phyloP scores from a whole-genome alignment of 2,888 invertebrate species.

The Thera obeliscata region DNA sequence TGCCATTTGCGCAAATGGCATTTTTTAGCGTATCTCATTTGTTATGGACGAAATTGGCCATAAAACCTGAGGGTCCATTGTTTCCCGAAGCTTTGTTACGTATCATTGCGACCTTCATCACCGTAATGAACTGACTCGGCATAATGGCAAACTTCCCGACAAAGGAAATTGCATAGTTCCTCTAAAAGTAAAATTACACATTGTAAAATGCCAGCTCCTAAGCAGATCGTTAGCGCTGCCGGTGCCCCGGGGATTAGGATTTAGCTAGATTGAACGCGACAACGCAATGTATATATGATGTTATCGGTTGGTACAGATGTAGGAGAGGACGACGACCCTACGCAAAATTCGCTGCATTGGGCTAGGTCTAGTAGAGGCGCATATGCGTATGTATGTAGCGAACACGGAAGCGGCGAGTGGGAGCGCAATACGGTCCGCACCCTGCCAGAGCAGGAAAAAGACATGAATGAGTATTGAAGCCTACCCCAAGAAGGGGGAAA shows the following conservation, averaged over 20 bases:
- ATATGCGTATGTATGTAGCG: slow-evolving; percentile 80
- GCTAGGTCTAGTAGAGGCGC: slow-evolving; percentile 83
- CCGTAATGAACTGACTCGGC: slow-evolving; percentile 43
- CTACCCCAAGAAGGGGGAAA: slow-evolving; percentile 83
- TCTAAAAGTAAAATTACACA: slow-evolving; percentile 59
- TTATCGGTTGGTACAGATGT: slow-evolving; percentile 59
- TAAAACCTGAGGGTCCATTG: slow-evolving; percentile 59
- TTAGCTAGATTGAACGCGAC: slow-evolving; percentile 58
- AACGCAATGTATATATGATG: slow-evolving; percentile 45
- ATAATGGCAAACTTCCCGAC: slow-evolving; percentile 55
- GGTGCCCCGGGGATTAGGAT: slow-evolving; percentile 51
- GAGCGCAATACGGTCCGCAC: slow-evolving; percentile 66
- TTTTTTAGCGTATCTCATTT: slow-evolving; percentile 63
- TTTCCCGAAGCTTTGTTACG: slow-evolving; percentile 51
- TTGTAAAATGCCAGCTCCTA: slow-evolving; percentile 45
- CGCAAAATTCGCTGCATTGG: slow-evolving; percentile 85
- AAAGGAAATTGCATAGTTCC: slow-evolving; percentile 61
- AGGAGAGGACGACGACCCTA: slow-evolving; percentile 81
- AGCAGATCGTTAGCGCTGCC: slow-evolving; percentile 29
- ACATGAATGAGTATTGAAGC: slow-evolving; percentile 84
- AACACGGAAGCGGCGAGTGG: slow-evolving; percentile 76
- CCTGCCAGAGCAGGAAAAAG: slow-evolving; percentile 75
- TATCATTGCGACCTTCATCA: slow-evolving; percentile 48
- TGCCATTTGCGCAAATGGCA: slow-evolving; percentile 75
- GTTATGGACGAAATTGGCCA: slow-evolving; percentile 56